Conservation (phyloP, 2,888 invertebrate genomes). For the Chironomus riparius region DNA sequence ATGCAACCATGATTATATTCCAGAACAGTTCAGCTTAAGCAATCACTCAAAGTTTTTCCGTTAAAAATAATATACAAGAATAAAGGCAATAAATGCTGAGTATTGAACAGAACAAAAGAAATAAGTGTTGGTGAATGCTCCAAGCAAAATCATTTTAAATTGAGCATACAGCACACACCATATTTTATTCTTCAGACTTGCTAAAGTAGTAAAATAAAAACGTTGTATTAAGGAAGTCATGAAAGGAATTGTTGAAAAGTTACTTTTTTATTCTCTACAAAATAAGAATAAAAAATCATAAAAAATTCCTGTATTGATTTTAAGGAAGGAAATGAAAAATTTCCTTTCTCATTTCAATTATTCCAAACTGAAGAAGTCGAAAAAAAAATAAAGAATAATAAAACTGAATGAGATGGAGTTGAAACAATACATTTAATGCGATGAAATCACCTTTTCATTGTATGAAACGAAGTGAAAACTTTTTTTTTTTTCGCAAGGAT, state of each 20-base stretch:
- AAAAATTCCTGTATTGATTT: background rate
- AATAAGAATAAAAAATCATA: background rate
- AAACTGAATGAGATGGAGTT: background rate
- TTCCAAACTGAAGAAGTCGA: background rate
- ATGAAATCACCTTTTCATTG: background rate
- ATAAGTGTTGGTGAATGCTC: background rate
- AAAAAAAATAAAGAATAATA: background rate
- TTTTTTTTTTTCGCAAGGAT: background rate
- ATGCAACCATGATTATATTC: no score
- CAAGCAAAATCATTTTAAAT: background rate
- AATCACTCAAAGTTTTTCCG: no score
- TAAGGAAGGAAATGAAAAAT: slow-evolving; percentile 5
- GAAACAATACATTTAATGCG: background rate
- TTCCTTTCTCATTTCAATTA: background rate
- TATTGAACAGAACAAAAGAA: background rate
- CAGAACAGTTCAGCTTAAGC: no score
- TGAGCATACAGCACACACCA: background rate
- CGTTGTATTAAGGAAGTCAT: background rate
- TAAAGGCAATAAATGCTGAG: no score
- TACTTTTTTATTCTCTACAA: background rate
- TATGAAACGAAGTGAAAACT: background rate
- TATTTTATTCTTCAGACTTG: background rate
- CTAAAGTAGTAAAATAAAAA: background rate
- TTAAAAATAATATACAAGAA: no score
- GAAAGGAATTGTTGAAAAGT: background rate